Evolutionary conservation across 2,113 vertebrate genomes (phyloP), one percentile per base, ranked within the genome.

Genomic region (Seriola dumerili): DNA sequence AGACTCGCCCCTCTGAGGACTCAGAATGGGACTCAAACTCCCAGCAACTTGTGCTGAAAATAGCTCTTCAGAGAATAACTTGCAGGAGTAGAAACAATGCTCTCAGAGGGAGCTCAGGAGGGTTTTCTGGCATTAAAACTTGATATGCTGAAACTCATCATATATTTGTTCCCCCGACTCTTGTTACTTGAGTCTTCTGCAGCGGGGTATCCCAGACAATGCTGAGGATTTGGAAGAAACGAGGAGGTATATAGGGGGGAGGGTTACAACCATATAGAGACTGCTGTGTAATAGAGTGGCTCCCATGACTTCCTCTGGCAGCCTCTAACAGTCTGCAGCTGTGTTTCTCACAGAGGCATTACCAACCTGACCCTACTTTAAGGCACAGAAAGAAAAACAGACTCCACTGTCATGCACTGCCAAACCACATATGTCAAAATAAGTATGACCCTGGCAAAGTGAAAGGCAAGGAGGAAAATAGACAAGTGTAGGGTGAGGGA

Each of bases 381-480:
- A 91, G 88, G 80, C 85, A 72, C 54, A 63, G 85, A 83, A 89
- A 85, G 67, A 79, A 88, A 90, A 92, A 92, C 78, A 81, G 75
- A 88, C 80, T 86, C 62, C 71, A 48, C 54, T 84, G 65, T 83
- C 75, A 88, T 91, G 70, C 64, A 21, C 76, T 73, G 88, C 94
- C 94, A 96, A 95, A 85, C 93, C 91, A 78, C 93, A 88, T 80
- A 83, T 78, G 85, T 93, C 86, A 85, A 88, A 92, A 93, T 92
- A 86, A 83, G 73, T 91, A 85, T 68, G 84, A 85, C 89, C 70
- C 78, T 84, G 87, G 85, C 64, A 80, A 83, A 89, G 76, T 72
- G 69, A 88, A 84, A 88, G 85, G 77, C 79, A 78, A 69, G 76
- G 82, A 78, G 75, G 76, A 81, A 92, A 85, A 91, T 42, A 91